Conservation (phyloP, 2,113 vertebrate species). For the Paralichthys olivaceus region DNA sequence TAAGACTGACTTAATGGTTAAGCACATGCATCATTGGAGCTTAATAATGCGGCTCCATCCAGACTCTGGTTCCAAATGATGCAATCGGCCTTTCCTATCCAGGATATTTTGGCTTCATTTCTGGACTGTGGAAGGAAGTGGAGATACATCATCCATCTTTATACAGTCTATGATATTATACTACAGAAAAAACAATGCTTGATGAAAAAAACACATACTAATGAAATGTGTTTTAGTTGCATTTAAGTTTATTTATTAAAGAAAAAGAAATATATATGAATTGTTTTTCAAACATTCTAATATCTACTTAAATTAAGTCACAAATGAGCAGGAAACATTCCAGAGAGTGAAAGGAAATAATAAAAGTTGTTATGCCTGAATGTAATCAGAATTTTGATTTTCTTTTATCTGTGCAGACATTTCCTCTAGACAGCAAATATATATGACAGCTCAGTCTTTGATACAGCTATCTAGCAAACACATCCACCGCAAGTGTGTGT, state of each 20-base stretch:
- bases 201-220: too few species aligned
- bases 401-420: neutral
- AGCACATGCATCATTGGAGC: too few species aligned
- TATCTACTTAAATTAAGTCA: neutral
- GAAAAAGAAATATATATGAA: neutral
- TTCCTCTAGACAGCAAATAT: neutral
- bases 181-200: neutral
- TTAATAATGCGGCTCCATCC: too few species aligned
- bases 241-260: neutral
- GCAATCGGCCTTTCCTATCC: too few species aligned
- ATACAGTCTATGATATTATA: neutral
- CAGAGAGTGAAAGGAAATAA: neutral
- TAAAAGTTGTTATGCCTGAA: neutral
- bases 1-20: neutral
- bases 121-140: too few species aligned
- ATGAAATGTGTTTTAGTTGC: neutral
- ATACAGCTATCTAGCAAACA: slow-evolving; percentile 19
- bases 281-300: neutral
- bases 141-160: too few species aligned
- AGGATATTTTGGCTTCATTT: too few species aligned
- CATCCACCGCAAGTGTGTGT: neutral
- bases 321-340: neutral
- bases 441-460: slow-evolving; percentile 15
- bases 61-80: too few species aligned
- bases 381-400: neutral